Percentiles rank a stretch among this genome's conserved stretches.
Conservation (phyloP, 2,888 invertebrate species). For the Clepsis dumicolana region DNA sequence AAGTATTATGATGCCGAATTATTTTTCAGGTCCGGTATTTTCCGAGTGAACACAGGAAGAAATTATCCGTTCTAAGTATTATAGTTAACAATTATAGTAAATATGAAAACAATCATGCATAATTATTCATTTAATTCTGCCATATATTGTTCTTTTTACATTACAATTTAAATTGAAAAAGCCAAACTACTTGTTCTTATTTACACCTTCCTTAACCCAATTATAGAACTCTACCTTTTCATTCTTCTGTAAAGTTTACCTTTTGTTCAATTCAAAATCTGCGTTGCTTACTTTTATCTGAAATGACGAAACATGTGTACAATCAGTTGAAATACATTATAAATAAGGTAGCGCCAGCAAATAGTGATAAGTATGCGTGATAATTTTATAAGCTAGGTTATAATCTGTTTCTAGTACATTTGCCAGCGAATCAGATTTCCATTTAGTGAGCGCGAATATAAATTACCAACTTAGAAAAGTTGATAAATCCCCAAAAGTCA, state of each 20-base stretch:
- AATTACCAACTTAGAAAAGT: too few relatives aligned
- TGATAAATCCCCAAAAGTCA: too few relatives aligned
- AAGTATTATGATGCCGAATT: too few relatives aligned
- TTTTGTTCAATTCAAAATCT: constrained; percentile 34
- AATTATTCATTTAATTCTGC: neutral
- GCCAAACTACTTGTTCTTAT: neutral
- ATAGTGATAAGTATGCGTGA: neutral
- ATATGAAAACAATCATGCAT: neutral
- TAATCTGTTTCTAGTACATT: neutral
- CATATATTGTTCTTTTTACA: constrained; percentile 1
- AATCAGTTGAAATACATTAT: neutral
- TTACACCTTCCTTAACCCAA: neutral
- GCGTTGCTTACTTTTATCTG: constrained; percentile 25
- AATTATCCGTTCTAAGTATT: constrained; percentile 34
- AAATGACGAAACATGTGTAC: neutral
- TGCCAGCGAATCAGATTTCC: neutral
- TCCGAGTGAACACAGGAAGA: constrained; percentile 44
- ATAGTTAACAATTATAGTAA: neutral
- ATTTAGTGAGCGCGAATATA: neutral
- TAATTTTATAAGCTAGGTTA: neutral
- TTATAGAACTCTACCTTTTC: neutral
- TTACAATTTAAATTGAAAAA: neutral
- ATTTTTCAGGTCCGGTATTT: constrained; percentile 31
- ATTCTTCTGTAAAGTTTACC: neutral
- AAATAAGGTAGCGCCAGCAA: neutral